Conservation (phyloP, 2,888 invertebrate species). For the Dasysyrphus tricinctus region DNA sequence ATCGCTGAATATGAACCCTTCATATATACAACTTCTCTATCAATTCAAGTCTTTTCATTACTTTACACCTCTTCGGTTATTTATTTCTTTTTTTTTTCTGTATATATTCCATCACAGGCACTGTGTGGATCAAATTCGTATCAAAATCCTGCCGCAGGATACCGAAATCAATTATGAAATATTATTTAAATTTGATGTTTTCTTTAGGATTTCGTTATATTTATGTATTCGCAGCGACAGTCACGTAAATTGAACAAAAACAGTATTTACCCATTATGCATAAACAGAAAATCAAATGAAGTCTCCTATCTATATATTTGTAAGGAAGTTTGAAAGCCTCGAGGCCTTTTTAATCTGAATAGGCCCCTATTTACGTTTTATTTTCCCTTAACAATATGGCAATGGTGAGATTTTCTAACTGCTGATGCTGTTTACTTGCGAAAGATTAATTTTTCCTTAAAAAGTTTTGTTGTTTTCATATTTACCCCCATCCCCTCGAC, state of each 20-base stretch:
- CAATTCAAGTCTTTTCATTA: slow-evolving; percentile 36
- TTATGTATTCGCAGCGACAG: neutral
- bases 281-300: slow-evolving; percentile 22
- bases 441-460: slow-evolving; percentile 62
- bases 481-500: neutral
- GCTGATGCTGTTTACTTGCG: slow-evolving; percentile 54
- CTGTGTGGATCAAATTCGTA: neutral
- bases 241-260: slow-evolving; percentile 35
- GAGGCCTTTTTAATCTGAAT: slow-evolving; percentile 61
- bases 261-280: slow-evolving; percentile 32
- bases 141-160: slow-evolving; percentile 32
- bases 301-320: neutral
- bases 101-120: neutral
- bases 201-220: slow-evolving; percentile 24
- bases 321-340: slow-evolving; percentile 19
- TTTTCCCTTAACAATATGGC: slow-evolving; percentile 36
- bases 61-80: slow-evolving; percentile 45
- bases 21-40: neutral
- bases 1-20: slow-evolving; percentile 30
- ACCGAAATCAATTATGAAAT: slow-evolving; percentile 60
- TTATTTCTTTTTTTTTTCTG: neutral
- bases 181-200: slow-evolving; percentile 41
- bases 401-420: neutral
- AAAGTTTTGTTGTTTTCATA: slow-evolving; percentile 22
- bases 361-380: slow-evolving; percentile 51